Percentiles rank a stretch among this genome's conserved stretches.
These are phyloP conservation scores for Amphimallon solstitiale DNA, from an alignment of 2,888 invertebrate species.

Conservation along the genomic window DNA sequence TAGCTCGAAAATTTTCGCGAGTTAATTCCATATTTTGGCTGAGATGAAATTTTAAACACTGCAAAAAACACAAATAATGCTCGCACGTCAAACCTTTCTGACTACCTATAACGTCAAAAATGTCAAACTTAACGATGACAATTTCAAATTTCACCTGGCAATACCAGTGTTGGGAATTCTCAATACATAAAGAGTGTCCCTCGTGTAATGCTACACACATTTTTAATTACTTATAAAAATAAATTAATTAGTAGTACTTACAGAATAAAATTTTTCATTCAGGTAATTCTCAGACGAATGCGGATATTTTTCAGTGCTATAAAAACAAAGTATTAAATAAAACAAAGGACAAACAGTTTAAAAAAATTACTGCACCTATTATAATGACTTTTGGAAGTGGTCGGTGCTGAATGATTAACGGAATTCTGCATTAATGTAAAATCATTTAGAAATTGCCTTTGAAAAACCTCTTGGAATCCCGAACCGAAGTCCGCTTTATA, in stretches of 20 bases:
- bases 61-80: too few relatives aligned
- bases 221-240: too few relatives aligned
- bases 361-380: slow-evolving; percentile 57
- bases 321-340: slow-evolving; percentile 44
- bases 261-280: slow-evolving; percentile 51
- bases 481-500: slow-evolving; percentile 45
- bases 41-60: too few relatives aligned
- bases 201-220: too few relatives aligned
- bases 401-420: slow-evolving; percentile 48
- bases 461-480: slow-evolving; percentile 61
- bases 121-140: too few relatives aligned
- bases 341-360: slow-evolving; percentile 38
- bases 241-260: slow-evolving; percentile 37
- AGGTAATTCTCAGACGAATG: slow-evolving; percentile 43
- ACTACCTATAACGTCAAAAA: too few relatives aligned
- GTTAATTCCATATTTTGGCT: too few relatives aligned
- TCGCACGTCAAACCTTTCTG: too few relatives aligned
- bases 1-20: too few relatives aligned
- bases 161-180: too few relatives aligned
- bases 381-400: slow-evolving; percentile 54
- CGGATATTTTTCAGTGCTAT: slow-evolving; percentile 48
- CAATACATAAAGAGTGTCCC: too few relatives aligned
- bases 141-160: too few relatives aligned
- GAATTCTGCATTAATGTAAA: slow-evolving; percentile 45
- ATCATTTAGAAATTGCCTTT: slow-evolving; percentile 58